These are phyloP conservation scores for Rhipidura dahli DNA, from an alignment of 2,113 vertebrate genomes.

Conservation along the genomic window DNA sequence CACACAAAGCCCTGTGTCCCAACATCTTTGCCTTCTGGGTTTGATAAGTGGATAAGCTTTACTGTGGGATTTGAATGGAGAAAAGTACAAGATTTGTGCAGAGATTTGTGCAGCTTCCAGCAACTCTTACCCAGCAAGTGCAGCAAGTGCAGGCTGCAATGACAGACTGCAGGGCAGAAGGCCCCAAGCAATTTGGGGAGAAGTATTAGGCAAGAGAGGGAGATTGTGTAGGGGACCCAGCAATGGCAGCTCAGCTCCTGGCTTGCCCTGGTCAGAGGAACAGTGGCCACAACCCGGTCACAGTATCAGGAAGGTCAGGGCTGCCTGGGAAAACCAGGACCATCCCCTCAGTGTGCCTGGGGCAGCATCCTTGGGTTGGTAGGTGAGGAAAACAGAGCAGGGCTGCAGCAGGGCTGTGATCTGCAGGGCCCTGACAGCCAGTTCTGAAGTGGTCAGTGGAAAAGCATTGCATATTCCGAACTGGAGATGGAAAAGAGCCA, in stretches of 20 bases:
- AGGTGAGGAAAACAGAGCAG: background rate
- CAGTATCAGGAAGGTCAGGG: fast-evolving
- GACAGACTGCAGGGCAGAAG: background rate
- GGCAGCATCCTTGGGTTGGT: background rate
- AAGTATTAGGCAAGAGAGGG: background rate
- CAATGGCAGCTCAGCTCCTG: background rate
- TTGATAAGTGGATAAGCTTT: background rate
- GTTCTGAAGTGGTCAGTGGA: background rate
- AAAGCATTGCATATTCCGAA: background rate
- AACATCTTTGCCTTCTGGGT: background rate
- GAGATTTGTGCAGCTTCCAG: background rate
- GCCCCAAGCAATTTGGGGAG: background rate
- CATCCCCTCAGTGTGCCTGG: fast-evolving
- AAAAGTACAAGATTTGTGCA: background rate
- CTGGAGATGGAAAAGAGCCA: background rate
- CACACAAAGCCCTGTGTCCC: background rate
- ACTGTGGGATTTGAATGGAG: background rate
- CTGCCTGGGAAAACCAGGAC: background rate
- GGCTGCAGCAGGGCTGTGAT: fast-evolving
- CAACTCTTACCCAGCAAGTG: background rate
- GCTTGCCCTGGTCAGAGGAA: fast-evolving
- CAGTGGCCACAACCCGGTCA: background rate
- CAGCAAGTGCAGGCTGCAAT: background rate
- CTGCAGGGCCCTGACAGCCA: background rate
- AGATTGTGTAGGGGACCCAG: background rate